Percentiles rank a stretch among this genome's conserved stretches.
Evolutionary conservation across 2,797 vertebrate species (phyloP).

Genomic region (Parauchenoglanis ngamensis): DNA sequence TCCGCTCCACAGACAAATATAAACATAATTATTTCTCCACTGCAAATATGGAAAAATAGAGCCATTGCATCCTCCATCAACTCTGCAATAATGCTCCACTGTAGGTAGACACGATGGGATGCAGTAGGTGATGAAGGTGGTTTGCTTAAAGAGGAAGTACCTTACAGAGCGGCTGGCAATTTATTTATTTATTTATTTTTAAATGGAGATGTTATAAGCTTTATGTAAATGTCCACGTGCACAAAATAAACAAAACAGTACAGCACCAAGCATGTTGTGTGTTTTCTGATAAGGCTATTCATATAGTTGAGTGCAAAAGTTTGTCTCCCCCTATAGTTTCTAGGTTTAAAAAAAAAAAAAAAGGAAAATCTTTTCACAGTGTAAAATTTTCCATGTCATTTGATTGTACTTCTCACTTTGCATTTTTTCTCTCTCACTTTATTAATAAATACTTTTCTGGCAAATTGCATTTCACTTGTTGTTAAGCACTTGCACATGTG

Average conservation of each 20-base stretch:
- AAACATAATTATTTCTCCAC: slow-evolving; percentile 68
- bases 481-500: neutral
- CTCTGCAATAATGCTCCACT: slow-evolving; percentile 29
- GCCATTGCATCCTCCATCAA: slow-evolving; percentile 50
- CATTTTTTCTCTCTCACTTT: too few species aligned
- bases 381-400: too few species aligned
- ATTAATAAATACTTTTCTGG: neutral
- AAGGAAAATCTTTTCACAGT: too few species aligned
- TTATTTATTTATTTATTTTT: neutral
- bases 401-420: neutral
- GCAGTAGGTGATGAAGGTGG: slow-evolving; percentile 54
- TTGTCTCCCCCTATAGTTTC: neutral
- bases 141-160: slow-evolving; percentile 51
- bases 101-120: slow-evolving; percentile 41
- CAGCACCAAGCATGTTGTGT: neutral
- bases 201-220: neutral
- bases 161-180: slow-evolving; percentile 49
- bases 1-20: slow-evolving; percentile 60
- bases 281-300: neutral
- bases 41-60: slow-evolving; percentile 65
- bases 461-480: neutral
- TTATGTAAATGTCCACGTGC: slow-evolving; percentile 54
- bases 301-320: neutral
- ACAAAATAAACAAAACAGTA: neutral
- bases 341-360: neutral